Evolutionary conservation across 1,140 invertebrate genomes (phyloP), one percentile per base, ranked within the genome.

Genomic region (Argopecten irradians): DNA sequence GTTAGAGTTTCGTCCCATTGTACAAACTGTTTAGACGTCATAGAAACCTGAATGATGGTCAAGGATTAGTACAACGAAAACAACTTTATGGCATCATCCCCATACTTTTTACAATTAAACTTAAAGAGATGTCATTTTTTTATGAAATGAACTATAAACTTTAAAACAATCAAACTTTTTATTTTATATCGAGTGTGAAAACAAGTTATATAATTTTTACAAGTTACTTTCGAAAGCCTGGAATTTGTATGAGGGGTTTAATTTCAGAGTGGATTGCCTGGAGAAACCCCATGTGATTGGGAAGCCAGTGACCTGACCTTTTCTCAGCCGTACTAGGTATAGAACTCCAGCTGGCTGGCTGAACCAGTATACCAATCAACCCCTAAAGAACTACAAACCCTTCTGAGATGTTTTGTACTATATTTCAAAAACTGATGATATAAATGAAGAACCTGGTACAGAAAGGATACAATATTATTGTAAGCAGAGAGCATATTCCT

Each of bases 391-490:
- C n/a, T n/a, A n/a, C n/a, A n/a, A n/a, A n/a, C n/a, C n/a, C n/a
- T n/a, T n/a, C n/a, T n/a, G n/a, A n/a, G n/a, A n/a, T n/a, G n/a
- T n/a, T n/a, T n/a, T n/a, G n/a, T n/a, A n/a, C n/a, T n/a, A n/a
- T n/a, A n/a, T n/a, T n/a, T n/a, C n/a, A n/a, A n/a, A n/a, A n/a
- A n/a, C n/a, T n/a, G n/a, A n/a, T n/a, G n/a, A n/a, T n/a, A n/a
- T n/a, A n/a, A n/a, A n/a, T n/a, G n/a, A n/a, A n/a, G n/a, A n/a
- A n/a, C n/a, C n/a, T 28, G 8, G 0, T 32, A 86, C 8, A 88
- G 19, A 90, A 91, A 93, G 93, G 93, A 93, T 93, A 93, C 92
- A 89, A 92, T 90, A 86, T 88, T 86, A 86, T 93, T 93, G 86
- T 93, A 93, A 22, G 86, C 84, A n/a, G 89, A 82, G 11, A 93